Evolutionary conservation across 2,888 invertebrate genomes (phyloP).

Genomic region (Ramazzottius varieornatus): DNA sequence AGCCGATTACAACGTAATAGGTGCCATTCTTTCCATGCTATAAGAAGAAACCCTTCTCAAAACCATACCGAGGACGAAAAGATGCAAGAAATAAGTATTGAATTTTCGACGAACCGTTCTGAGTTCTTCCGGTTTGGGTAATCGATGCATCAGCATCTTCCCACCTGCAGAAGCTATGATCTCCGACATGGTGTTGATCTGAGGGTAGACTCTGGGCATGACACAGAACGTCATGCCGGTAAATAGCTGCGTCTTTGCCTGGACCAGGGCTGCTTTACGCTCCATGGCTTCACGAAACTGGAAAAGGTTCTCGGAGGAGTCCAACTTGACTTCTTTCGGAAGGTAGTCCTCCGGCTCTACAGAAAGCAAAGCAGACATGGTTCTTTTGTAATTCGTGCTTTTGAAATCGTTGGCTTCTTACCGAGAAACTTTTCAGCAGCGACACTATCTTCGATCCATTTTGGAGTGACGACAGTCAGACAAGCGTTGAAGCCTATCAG

Average conservation of each 20-base stretch:
- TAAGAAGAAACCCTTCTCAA: no score
- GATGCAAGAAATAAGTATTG: not conserved
- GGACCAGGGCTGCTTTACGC: not conserved
- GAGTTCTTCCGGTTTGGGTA: not conserved
- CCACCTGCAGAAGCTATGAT: not conserved
- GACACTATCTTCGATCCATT: not conserved
- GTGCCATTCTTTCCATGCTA: not conserved
- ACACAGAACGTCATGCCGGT: not conserved
- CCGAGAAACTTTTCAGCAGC: not conserved
- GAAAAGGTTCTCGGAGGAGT: not conserved
- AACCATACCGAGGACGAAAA: no score
- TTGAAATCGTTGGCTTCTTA: no score
- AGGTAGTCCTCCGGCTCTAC: no score
- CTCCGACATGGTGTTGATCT: not conserved
- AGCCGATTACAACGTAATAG: not conserved
- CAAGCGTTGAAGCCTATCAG: not conserved
- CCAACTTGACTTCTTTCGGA: no score
- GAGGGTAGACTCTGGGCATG: not conserved
- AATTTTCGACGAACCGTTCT: not conserved
- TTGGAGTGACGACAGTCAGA: not conserved
- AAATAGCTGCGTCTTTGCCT: not conserved
- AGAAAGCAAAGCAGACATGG: no score
- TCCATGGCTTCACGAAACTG: not conserved
- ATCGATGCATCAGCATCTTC: not conserved
- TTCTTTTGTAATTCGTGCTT: no score